A percentile compares a stretch with the other conserved stretches of the same genome.
Evolutionary conservation across 2,113 vertebrate genomes (phyloP).

Genomic region (Upupa epops): DNA sequence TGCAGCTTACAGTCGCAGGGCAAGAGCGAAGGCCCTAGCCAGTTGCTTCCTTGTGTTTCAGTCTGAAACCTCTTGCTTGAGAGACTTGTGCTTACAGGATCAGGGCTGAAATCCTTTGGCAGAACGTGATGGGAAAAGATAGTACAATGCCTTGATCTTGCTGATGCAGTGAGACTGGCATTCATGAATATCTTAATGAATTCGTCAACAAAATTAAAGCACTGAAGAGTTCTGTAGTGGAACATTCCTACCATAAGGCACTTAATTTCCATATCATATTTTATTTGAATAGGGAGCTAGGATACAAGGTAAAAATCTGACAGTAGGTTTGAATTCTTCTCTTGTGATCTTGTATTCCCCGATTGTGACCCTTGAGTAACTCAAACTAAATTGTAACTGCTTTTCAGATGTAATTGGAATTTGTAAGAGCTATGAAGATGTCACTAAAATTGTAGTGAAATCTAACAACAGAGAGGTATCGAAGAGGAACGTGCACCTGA

Average conservation of each 20-base stretch:
- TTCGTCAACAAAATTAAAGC: slow-evolving; percentile 64
- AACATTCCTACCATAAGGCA: slow-evolving; percentile 41
- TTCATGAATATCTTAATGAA: slow-evolving; percentile 62
- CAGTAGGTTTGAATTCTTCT: not conserved
- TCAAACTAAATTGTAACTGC: slow-evolving; percentile 23
- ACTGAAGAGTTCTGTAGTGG: slow-evolving; percentile 46
- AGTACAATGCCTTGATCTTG: slow-evolving; percentile 36
- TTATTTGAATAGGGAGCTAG: slow-evolving; percentile 50
- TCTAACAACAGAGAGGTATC: slow-evolving; percentile 88
- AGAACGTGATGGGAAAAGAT: slow-evolving; percentile 9
- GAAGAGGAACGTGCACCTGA: slow-evolving; percentile 88
- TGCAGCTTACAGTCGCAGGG: fast-evolving
- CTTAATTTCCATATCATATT: slow-evolving; percentile 52
- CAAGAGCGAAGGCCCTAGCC: not conserved
- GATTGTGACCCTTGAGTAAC: not conserved
- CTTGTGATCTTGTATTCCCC: not conserved
- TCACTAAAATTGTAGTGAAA: slow-evolving; percentile 87
- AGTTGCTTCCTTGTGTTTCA: not conserved
- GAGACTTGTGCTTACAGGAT: not conserved
- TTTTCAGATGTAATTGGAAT: slow-evolving; percentile 92
- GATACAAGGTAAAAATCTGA: slow-evolving; percentile 52
- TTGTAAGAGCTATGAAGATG: slow-evolving; percentile 90
- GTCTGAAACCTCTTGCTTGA: not conserved
- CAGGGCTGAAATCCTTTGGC: slow-evolving; percentile 15
- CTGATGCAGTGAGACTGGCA: slow-evolving; percentile 20